Percentiles rank a stretch among this genome's conserved stretches.
Evolutionary conservation across 2,113 vertebrate species (phyloP).

Genomic region (Ranitomeya variabilis): DNA sequence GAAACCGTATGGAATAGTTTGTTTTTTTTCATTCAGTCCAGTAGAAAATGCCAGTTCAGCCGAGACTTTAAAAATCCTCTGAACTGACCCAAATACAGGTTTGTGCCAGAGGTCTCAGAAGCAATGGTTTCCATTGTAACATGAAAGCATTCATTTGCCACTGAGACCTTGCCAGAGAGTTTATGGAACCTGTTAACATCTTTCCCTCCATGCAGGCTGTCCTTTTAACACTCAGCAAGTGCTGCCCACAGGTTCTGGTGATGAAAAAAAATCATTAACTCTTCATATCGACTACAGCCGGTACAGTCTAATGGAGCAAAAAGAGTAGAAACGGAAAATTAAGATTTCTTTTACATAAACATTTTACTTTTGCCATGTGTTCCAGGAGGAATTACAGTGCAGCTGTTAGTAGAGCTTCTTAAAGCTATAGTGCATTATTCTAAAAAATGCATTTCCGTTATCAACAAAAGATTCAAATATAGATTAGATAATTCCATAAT

Average conservation of each 20-base stretch:
- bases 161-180: constrained; percentile 58
- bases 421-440: background rate
- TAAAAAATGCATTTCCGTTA: background rate
- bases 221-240: constrained; percentile 43
- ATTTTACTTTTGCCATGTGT: constrained; percentile 16
- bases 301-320: background rate
- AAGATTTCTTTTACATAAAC: background rate
- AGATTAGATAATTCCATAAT: background rate
- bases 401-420: background rate
- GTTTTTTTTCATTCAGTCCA: constrained; percentile 59
- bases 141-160: constrained; percentile 63
- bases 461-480: background rate
- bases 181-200: constrained; percentile 61
- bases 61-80: constrained; percentile 62
- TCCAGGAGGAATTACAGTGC: constrained; percentile 10
- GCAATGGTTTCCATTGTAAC: constrained; percentile 60
- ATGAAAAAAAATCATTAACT: constrained; percentile 15
- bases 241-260: constrained; percentile 14
- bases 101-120: constrained; percentile 34
- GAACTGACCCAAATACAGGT: constrained; percentile 52
- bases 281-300: background rate
- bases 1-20: constrained; percentile 65
- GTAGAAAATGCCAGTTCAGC: constrained; percentile 62
- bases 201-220: constrained; percentile 45
- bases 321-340: constrained; percentile 5